Evolutionary conservation across 2,797 vertebrate genomes (phyloP).

Genomic region (Pipistrellus pipistrellus): DNA sequence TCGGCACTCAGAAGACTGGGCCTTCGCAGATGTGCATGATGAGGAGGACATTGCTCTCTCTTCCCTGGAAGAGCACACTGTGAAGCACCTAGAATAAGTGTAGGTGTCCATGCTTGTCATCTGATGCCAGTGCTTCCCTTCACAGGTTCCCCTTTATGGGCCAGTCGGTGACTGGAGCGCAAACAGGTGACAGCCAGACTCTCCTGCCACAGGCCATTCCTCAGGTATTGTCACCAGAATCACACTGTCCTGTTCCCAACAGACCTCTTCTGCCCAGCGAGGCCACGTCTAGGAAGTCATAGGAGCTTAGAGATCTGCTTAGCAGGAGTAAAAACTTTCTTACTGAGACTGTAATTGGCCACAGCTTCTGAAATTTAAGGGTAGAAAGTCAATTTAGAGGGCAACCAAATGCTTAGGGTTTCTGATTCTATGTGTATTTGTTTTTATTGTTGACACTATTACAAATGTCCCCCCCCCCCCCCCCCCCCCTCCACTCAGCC

Average conservation of each 20-base stretch:
- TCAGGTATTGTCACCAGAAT: constrained; percentile 90
- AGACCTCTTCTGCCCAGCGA: not conserved
- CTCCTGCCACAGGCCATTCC: constrained; percentile 92
- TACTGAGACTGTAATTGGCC: not conserved
- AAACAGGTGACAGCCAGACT: constrained; percentile 90
- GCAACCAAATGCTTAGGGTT: not conserved
- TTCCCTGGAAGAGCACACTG: not conserved
- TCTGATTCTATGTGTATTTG: not conserved
- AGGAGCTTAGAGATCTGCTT: not conserved
- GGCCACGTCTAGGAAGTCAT: not conserved
- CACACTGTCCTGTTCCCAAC: not conserved
- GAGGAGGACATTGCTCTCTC: not conserved
- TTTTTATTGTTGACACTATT: not conserved
- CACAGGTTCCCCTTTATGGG: constrained; percentile 93
- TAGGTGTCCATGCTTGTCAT: rapidly evolving
- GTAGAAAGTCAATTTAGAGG: not conserved
- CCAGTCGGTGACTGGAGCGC: constrained; percentile 87
- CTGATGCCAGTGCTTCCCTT: constrained; percentile 65
- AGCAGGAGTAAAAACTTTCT: not conserved
- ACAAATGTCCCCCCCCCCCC: not conserved
- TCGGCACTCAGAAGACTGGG: not conserved
- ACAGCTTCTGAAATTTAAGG: not conserved
- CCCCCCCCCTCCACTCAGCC: not conserved
- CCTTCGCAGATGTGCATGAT: rapidly evolving
- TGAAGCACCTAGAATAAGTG: rapidly evolving